Conservation (phyloP, 1,140 invertebrate genomes). For the Rhopalosiphum padi region DNA sequence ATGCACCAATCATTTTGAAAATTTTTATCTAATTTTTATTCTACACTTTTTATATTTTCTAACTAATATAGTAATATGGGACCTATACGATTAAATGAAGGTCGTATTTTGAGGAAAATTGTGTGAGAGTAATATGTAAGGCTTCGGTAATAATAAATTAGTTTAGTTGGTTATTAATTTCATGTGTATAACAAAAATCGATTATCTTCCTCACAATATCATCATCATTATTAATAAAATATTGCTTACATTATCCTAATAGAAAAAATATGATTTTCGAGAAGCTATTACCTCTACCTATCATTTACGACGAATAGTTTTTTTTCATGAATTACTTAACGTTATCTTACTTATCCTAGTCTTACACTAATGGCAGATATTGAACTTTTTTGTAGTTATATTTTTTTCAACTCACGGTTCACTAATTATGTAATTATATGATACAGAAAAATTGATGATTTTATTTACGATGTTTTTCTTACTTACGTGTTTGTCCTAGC, state of each 20-base stretch:
- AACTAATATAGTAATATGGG: not conserved
- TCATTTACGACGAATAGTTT: too few relatives aligned
- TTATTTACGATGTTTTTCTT: not conserved
- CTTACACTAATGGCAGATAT: too few relatives aligned
- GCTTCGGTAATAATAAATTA: not conserved
- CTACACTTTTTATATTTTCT: not conserved
- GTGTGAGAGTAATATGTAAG: not conserved
- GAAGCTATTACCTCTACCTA: not conserved
- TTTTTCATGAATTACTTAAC: too few relatives aligned
- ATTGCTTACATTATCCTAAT: not conserved
- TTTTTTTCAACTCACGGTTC: too few relatives aligned
- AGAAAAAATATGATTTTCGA: not conserved
- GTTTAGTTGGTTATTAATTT: not conserved
- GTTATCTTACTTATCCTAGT: too few relatives aligned
- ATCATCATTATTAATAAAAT: not conserved
- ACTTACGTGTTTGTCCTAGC: too few relatives aligned
- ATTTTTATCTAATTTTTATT: not conserved
- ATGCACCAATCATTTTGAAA: not conserved
- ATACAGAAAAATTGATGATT: too few relatives aligned
- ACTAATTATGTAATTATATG: too few relatives aligned
- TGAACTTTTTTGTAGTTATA: too few relatives aligned
- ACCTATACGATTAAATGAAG: not conserved
- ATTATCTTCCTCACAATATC: not conserved
- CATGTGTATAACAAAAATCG: not conserved
- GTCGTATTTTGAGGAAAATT: not conserved